A percentile compares a stretch with the other conserved stretches of the same genome.
These are phyloP conservation scores for Acheta domesticus DNA, from an alignment of 2,888 invertebrate species.

Conservation along the genomic window DNA sequence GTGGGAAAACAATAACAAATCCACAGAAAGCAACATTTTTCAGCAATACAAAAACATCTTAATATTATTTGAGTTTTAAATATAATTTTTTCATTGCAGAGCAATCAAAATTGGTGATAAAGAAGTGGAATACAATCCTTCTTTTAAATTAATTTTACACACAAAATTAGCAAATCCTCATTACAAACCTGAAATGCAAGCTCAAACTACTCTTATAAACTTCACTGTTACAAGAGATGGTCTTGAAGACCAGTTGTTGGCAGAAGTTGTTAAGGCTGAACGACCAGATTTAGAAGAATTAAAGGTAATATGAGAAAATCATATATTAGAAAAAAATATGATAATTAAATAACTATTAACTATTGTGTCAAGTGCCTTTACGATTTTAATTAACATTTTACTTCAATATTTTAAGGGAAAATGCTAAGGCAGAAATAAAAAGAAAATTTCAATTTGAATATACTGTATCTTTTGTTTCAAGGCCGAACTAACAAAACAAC, in stretches of 20 bases:
- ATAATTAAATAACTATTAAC: no score
- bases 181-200: conserved; percentile 98
- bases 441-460: no score
- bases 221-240: conserved; percentile 96
- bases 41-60: neutral
- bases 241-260: conserved; percentile 89
- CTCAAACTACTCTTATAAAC: conserved; percentile 93
- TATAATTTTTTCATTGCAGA: conserved; percentile 49
- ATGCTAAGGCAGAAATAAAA: no score
- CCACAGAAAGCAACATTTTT: neutral
- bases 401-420: no score
- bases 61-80: neutral
- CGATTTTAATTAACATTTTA: no score
- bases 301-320: conserved; percentile 54
- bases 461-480: conserved; percentile 40
- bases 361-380: no score
- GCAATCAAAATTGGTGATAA: conserved; percentile 96
- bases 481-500: conserved; percentile 91
- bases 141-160: conserved; percentile 83
- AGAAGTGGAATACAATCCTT: conserved; percentile 88
- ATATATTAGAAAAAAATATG: no score
- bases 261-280: conserved; percentile 95
- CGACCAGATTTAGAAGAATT: conserved; percentile 92
- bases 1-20: neutral
- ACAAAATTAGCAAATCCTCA: conserved; percentile 96